Base-by-base conservation (phyloP, 2,888 invertebrate species). In the Pollenia griseotomentosa region DNA sequence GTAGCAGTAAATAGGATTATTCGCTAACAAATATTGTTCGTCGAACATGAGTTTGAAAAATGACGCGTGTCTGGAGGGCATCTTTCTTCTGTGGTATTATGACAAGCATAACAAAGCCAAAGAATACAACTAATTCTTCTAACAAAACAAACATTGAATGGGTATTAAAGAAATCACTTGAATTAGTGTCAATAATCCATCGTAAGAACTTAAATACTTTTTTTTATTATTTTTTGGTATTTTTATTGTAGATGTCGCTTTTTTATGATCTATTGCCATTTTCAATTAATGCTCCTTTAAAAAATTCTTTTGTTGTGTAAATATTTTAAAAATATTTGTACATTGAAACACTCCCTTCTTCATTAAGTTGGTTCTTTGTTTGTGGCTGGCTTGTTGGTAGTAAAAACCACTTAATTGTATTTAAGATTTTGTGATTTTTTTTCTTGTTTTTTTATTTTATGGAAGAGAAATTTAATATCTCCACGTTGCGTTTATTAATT, bases 181-280 rank as follows among this genome's bases (percentile, higher is more conserved):
- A 66, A 85, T 85, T 80, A 68, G 74, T 68, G 79, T 55, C 61
- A 85, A 80, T 75, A 75, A 85, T 75, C 74, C 61, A 19, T 57
- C 66, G 12, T 33, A 48, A 61, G 40, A 23, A 44, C 44, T 42
- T 63, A 8, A 16, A 40, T 42, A 42, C 42, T 40, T 53, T 8
- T 40, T 61, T 40, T 19, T n/a, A n/a, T 16, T 0, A 6, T 4
- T 40, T 33, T 44, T 46, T 33, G 33, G 33, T 40, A 44, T 19
- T 42, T 23, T 19, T 8, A 66, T 66, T 46, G 8, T 40, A 16
- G 19, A 78, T 51, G 40, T 55, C 42, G 40, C 59, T 19, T 51
- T 75, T 79, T 53, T 44, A 68, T 85, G 92, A 92, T 92, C 91
- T 91, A 92, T 92, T 90, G 90, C 88, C 88, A 85, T 90, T 91